Base-by-base conservation (phyloP, 2,888 invertebrate genomes). In the Cepaea hortensis region DNA sequence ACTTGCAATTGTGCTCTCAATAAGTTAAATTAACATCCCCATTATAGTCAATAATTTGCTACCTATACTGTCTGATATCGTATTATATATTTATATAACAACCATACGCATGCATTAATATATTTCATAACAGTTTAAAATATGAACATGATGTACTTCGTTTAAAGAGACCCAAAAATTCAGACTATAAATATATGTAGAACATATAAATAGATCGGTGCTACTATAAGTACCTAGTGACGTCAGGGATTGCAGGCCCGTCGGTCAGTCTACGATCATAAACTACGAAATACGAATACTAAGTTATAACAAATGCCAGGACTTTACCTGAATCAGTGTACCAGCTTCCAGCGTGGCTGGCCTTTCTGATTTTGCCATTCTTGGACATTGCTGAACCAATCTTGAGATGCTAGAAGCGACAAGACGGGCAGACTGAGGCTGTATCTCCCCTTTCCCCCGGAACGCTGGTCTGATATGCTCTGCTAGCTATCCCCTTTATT, bases 301-400 rank as follows among this genome's bases (percentile, higher is more conserved):
- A 72, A 72, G 23, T 72, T 72, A 72, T 23, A 72, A 50, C n/a
- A 68, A 68, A 55, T 55, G 55, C 55, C 7, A 9, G 15, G 9
- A 35, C 68, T 81, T 80, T 73, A 89, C 88, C 79, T 46, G 65
- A 83, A 72, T 87, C 87, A n/a, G 85, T 72, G 62, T 87, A 89
- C 88, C 88, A 87, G 81, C 85, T 87, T 35, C 88, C 88, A 35
- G 88, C 87, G 76, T 89, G 88, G n/a, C 84, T 87, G 15, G 88
- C 88, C 79, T 72, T 86, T 83, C 86, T 86, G 18, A 70, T 79
- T 79, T 82, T 85, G 82, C 87, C 79, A 75, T 86, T 76, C 68
- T 84, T 89, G 7, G 88, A 87, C 92, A 92, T 91, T 68, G 81
- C 90, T 55, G 90, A 86, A 88, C 91, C 91, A 85, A 91, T 91